These are phyloP conservation scores for Bos javanicus DNA, from an alignment of 2,113 vertebrate genomes.

Conservation along the genomic window DNA sequence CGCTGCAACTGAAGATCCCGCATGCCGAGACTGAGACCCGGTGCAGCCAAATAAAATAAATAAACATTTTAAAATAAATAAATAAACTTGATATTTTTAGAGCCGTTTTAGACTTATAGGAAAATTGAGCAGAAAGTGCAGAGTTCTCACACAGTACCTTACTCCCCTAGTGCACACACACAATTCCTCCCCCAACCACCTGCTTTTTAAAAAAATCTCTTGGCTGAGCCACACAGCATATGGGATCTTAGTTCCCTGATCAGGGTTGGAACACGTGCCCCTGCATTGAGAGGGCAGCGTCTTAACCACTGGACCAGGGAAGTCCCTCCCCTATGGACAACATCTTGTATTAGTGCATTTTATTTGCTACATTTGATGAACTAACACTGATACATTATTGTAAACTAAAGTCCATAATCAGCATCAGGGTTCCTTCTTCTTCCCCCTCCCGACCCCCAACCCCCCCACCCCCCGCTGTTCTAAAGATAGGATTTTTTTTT, in stretches of 20 bases:
- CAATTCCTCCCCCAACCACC: background rate
- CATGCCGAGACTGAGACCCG: background rate
- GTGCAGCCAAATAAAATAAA: background rate
- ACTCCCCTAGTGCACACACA: background rate
- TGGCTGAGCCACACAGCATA: background rate
- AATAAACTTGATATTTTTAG: background rate
- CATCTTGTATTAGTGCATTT: too few species aligned
- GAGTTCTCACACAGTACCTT: background rate
- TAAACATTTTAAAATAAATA: background rate
- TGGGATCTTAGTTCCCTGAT: background rate
- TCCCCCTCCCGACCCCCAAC: too few species aligned
- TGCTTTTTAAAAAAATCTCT: background rate
- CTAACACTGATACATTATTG: fast-evolving
- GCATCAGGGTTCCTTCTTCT: background rate
- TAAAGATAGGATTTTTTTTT: background rate
- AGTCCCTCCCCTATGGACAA: background rate
- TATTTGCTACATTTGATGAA: too few species aligned
- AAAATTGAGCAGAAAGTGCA: background rate
- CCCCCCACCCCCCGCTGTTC: background rate
- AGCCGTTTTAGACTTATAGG: background rate
- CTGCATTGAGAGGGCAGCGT: fast-evolving
- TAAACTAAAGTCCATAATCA: fast-evolving
- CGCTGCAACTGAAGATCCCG: background rate
- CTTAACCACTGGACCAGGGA: background rate
- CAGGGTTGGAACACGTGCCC: background rate